Base-by-base conservation (phyloP, 2,888 invertebrate genomes). In the Slavum lentiscoides region DNA sequence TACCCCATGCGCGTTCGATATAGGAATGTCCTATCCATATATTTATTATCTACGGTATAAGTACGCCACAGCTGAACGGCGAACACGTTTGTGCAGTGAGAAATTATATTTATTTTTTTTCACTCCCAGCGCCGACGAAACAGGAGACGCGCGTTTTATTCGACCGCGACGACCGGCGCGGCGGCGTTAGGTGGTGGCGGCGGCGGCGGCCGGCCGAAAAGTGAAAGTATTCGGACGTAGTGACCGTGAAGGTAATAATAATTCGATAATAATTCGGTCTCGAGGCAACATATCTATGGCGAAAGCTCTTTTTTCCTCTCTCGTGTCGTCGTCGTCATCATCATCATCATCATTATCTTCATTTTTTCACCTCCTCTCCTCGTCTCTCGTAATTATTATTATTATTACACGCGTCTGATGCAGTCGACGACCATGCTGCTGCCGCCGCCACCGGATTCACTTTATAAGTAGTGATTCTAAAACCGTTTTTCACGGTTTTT, bases 231-330 rank as follows among this genome's bases (percentile, higher is more conserved):
- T 72, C 66, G 66, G 62, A 72, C 80, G 80, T 80, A 72, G 80
- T 80, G 80, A 80, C 80, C 80, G 80, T 80, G 80, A 80, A 80
- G 80, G 80, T 80, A 80, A 30, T 30, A 30, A 30, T 30, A 30
- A 80, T 80, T 72, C 80, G 80, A 80, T 80, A 80, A 80, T 80
- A 80, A 80, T 80, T 80, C 64, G 80, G 64, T 80, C 72, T 80
- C 66, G 80, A 80, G 80, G 80, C 72, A 64, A 80, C 70, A 43
- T 43, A 58, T 72, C 64, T 72, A 72, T 80, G 80, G 80, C 80
- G 80, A 80, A 80, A 80, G 80, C 80, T 80, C 80, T 72, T 80
- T 43, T 80, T 72, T 64, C 64, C 43, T 49, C 70, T 62, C 53
- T 64, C 43, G 72, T 80, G 64, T 80, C 72, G 80, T 80, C 80